Evolutionary conservation across 1,140 invertebrate species (phyloP), one percentile per base, ranked within the genome.

Genomic region (Drosophila murphyi): DNA sequence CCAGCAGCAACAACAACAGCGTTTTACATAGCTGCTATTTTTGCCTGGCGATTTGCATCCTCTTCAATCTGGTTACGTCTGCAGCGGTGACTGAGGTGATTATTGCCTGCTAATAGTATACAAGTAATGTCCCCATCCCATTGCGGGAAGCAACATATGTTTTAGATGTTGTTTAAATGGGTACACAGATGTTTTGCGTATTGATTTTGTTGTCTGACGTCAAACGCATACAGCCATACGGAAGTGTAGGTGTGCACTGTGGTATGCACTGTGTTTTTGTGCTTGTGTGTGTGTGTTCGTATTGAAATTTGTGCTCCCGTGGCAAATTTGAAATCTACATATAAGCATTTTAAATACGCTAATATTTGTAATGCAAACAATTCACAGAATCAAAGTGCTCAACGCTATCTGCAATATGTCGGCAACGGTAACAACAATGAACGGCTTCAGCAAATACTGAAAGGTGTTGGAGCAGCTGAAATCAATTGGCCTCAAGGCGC

Each of bases 361-460:
- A 4, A 34, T 52, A 12, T 34, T 35, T 57, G 28, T 29, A 51
- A 48, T 70, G 20, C 20, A 20, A 20, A 20, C 57, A 12, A 5
- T 29, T 55, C 37, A n/a, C 51, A 88, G 85, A 81, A 80, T 73
- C 72, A 85, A 81, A 81, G 72, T 68, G 57, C 78, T 32, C 68
- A 55, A 6, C 85, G 64, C 65, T 89, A 89, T 85, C 78, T 89
- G 32, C 71, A 73, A 5, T 73, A 74, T 71, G 63, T 60, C 32
- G 57, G 34, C 45, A 78, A 8, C 29, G 34, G 52, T 1, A 57
- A 20, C 31, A 83, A 70, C 56, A 71, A 60, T 31, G 87, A 90
- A 7, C 76, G 90, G 10, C 51, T 92, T 52, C 81, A 87, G 31
- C 89, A 92, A 61, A 91, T 92, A 43, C 76, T 92, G n/a, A 92